Base-by-base conservation (phyloP, 2,113 vertebrate species). In the Spheniscus mendiculus region DNA sequence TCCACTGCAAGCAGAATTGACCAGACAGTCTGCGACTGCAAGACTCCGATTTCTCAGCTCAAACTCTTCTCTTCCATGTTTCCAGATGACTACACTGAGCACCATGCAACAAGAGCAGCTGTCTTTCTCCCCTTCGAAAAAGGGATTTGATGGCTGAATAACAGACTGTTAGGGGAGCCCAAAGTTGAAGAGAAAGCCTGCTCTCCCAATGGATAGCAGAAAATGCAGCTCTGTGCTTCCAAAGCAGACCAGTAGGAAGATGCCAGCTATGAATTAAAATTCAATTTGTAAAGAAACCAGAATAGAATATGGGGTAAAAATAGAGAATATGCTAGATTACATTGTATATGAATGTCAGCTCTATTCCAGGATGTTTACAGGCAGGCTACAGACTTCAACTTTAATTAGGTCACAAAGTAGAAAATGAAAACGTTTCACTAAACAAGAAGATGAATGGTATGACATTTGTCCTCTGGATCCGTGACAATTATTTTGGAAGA, bases 391-490 rank as follows among this genome's bases (percentile, higher is more conserved):
- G 83, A 27, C n/a, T 81, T 91, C 55, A 87, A 15, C 14, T 89
- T 87, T 79, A 89, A 87, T 45, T 78, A 59, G 69, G 65, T 72
- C 77, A 87, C 52, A 61, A 87, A 93, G 40, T 16, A 97, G 62
- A 80, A 89, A 83, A 76, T 45, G 30, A 84, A 89, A 89, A 79
- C 8, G 29, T 94, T 94, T 93, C 83, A 55, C 80, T 89, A 83
- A 86, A 27, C 8, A 52, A 74, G 52, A 79, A 45, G 63, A 77
- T 59, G 65, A 92, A 82, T 55, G 21, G 13, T 27, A 61, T 67
- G 90, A 40, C 44, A 87, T 71, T 87, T 94, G 67, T 94, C 65
- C 83, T 93, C 77, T 53, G 87, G 69, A 91, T 89, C 72, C 47
- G 65, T 71, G 73, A 82, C 72, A 82, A 71, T 79, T 92, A 74